Conservation (phyloP, 2,797 vertebrate species). For the Botia almorhae region DNA sequence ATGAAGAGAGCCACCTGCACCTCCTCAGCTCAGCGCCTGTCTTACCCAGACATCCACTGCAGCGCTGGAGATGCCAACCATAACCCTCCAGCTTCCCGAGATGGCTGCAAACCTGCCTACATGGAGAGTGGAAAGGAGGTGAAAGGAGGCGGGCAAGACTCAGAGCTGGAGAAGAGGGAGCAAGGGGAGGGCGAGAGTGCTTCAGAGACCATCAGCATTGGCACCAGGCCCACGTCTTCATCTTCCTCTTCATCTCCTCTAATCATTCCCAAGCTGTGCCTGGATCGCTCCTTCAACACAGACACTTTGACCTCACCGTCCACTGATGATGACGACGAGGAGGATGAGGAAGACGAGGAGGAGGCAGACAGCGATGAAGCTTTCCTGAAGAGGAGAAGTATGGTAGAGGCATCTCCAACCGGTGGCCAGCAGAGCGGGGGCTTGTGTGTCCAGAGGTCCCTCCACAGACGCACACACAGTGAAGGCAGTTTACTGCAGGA, state of each 20-base stretch:
- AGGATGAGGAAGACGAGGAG: conserved; percentile 72
- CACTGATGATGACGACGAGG: conserved; percentile 70
- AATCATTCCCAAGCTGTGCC: conserved; percentile 75
- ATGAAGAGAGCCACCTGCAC: conserved; percentile 37
- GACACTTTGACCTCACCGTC: conserved; percentile 53
- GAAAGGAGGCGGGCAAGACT: conserved; percentile 28
- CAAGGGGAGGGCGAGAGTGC: conserved; percentile 73
- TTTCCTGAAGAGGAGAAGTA: conserved; percentile 80
- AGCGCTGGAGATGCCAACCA: conserved; percentile 8
- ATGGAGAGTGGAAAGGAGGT: conserved; percentile 45
- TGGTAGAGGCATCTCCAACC: conserved; percentile 70
- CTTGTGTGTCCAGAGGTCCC: conserved; percentile 77
- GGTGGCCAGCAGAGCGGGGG: conserved; percentile 59
- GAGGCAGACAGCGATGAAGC: conserved; percentile 73
- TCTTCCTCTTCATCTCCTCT: conserved; percentile 64
- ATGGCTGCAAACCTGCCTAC: conserved; percentile 45
- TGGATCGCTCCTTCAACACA: conserved; percentile 76
- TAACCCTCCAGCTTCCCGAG: conserved; percentile 36
- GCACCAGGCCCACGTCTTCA: conserved; percentile 53
- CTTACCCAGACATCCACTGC: conserved; percentile 45
- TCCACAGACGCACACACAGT: conserved; percentile 86
- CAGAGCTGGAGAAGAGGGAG: conserved; percentile 59
- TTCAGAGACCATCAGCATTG: conserved; percentile 63
- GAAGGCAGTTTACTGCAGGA: conserved; percentile 90
- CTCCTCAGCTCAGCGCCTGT: conserved; percentile 42